Evolutionary conservation across 2,113 vertebrate genomes (phyloP).

Genomic region (Pterocles gutturalis): DNA sequence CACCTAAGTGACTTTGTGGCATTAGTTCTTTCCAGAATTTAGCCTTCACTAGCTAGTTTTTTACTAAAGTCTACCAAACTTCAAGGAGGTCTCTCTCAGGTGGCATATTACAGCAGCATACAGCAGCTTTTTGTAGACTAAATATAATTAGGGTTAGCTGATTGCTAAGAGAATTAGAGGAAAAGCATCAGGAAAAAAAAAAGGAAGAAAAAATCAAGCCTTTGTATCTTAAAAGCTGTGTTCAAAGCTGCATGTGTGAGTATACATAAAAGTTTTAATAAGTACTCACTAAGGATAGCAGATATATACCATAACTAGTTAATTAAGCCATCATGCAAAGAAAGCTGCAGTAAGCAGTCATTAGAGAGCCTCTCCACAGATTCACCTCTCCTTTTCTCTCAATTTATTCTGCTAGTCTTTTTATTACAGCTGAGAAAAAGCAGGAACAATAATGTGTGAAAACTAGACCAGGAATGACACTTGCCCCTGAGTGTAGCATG

Average conservation of each 20-base stretch:
- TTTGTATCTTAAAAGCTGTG: constrained; percentile 52
- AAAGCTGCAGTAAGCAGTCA: constrained; percentile 40
- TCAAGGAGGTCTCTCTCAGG: constrained; percentile 69
- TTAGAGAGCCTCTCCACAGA: constrained; percentile 4
- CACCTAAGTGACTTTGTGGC: neutral
- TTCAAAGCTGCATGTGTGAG: constrained; percentile 14
- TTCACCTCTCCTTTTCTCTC: constrained; percentile 7
- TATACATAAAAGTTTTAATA: constrained; percentile 8
- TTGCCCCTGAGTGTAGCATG: neutral
- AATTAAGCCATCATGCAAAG: constrained; percentile 59
- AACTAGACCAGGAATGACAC: neutral
- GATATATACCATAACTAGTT: constrained; percentile 36
- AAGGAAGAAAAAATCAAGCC: neutral
- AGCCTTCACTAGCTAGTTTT: constrained; percentile 52
- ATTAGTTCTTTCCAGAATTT: neutral
- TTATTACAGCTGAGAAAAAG: neutral
- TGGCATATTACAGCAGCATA: constrained; percentile 56
- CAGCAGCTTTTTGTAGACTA: constrained; percentile 51
- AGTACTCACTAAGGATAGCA: neutral
- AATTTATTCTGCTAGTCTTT: neutral
- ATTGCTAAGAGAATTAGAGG: constrained; percentile 57
- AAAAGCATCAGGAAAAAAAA: constrained; percentile 8
- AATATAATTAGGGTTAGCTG: constrained; percentile 57
- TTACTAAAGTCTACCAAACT: constrained; percentile 70
- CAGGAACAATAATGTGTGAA: neutral